Conservation (phyloP, 2,797 vertebrate species). For the Lacerta bilineata region DNA sequence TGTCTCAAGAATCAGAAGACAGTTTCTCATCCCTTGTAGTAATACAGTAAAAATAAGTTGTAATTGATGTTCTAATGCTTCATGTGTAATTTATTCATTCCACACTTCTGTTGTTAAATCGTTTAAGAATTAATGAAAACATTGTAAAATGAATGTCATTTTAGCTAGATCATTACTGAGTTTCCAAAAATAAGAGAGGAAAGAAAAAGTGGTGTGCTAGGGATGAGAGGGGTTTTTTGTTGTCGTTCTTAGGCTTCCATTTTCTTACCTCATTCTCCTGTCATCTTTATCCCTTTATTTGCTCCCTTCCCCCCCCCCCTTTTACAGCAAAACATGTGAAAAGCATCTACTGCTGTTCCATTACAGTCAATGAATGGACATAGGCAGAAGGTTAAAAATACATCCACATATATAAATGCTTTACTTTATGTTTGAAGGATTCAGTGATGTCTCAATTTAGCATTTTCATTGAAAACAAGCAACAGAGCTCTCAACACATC, state of each 20-base stretch:
- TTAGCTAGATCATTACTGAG: slow-evolving; percentile 65
- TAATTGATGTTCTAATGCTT: slow-evolving; percentile 73
- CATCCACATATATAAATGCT: not conserved
- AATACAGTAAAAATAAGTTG: slow-evolving; percentile 66
- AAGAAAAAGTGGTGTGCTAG: slow-evolving; percentile 51
- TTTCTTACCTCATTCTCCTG: slow-evolving; percentile 21
- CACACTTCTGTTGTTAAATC: slow-evolving; percentile 75
- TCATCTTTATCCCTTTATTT: slow-evolving; percentile 27
- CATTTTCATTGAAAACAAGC: not conserved
- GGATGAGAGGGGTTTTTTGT: slow-evolving; percentile 59
- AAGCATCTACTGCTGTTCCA: slow-evolving; percentile 2
- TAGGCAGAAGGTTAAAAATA: slow-evolving; percentile 24
- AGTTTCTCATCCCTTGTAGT: slow-evolving; percentile 65
- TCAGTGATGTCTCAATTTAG: not conserved
- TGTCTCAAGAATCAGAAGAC: slow-evolving; percentile 63
- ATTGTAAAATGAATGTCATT: slow-evolving; percentile 66
- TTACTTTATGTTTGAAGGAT: slow-evolving; percentile 22
- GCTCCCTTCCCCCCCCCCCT: not conserved
- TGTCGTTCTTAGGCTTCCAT: slow-evolving; percentile 22
- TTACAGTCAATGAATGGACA: slow-evolving; percentile 16
- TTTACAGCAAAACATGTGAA: slow-evolving; percentile 50
- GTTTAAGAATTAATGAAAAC: slow-evolving; percentile 78
- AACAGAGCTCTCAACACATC: not conserved
- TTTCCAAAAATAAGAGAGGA: slow-evolving; percentile 64
- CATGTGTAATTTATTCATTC: slow-evolving; percentile 81